These are phyloP conservation scores for Danaus plexippus DNA, from an alignment of 1,140 invertebrate species.

Conservation along the genomic window DNA sequence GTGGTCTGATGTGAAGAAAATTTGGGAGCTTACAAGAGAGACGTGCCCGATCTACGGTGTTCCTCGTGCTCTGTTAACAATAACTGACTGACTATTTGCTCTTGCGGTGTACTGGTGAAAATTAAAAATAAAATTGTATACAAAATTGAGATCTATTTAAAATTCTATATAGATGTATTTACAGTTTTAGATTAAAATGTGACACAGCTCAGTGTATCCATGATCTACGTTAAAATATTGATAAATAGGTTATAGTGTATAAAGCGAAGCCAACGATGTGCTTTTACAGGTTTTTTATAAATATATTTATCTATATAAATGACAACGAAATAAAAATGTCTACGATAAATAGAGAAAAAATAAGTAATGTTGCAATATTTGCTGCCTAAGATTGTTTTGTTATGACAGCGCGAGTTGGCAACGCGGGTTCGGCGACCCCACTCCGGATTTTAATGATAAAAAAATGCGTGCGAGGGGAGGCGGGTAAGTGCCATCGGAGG, in stretches of 20 bases:
- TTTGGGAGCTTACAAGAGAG: slow-evolving; percentile 51
- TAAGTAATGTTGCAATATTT: slow-evolving; percentile 40
- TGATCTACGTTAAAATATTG: slow-evolving; percentile 2
- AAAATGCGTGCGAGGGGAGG: slow-evolving; percentile 68
- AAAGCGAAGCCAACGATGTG: background rate
- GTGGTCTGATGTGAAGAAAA: slow-evolving; percentile 57
- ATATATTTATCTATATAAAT: background rate
- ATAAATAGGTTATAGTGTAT: slow-evolving; percentile 1
- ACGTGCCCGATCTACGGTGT: slow-evolving; percentile 27
- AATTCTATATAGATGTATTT: no score
- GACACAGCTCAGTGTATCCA: background rate
- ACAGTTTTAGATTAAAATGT: no score
- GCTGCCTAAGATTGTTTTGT: slow-evolving; percentile 59
- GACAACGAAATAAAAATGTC: background rate
- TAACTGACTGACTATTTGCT: no score
- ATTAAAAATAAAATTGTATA: no score
- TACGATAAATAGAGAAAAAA: slow-evolving; percentile 7
- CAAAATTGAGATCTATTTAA: no score
- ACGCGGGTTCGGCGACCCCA: slow-evolving; percentile 65
- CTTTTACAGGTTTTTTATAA: background rate
- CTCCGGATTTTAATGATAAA: slow-evolving; percentile 70
- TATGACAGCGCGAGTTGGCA: slow-evolving; percentile 63
- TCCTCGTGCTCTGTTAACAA: background rate
- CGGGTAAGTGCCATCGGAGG: slow-evolving; percentile 67
- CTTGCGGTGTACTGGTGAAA: no score